These are phyloP conservation scores for Stenchaetothrips biformis DNA, from an alignment of 2,888 invertebrate species.

Conservation along the genomic window DNA sequence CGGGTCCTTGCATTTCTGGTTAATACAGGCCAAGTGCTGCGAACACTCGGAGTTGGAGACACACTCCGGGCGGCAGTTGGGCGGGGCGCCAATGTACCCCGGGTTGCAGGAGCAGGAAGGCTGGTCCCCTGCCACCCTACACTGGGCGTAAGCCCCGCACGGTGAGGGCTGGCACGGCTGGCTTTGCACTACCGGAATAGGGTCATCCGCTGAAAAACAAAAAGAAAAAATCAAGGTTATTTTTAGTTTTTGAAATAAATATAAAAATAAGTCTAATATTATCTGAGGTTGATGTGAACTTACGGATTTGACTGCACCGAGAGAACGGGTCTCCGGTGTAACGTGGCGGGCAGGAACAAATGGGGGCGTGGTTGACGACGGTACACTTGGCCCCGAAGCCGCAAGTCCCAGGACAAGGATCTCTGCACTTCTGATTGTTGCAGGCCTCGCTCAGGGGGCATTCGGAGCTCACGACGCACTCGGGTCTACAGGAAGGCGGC, in stretches of 20 bases:
- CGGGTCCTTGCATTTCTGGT: slow-evolving; percentile 71
- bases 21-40: slow-evolving; percentile 68
- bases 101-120: slow-evolving; percentile 72
- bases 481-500: slow-evolving; percentile 72
- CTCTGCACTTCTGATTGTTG: slow-evolving; percentile 66
- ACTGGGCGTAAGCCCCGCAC: slow-evolving; percentile 43
- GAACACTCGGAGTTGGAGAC: slow-evolving; percentile 73
- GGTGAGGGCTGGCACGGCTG: slow-evolving; percentile 43
- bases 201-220: not conserved
- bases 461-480: slow-evolving; percentile 75
- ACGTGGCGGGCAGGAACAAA: slow-evolving; percentile 67
- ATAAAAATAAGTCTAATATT: slow-evolving; percentile 29
- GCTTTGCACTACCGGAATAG: not conserved
- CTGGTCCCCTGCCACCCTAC: slow-evolving; percentile 57
- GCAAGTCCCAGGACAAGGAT: slow-evolving; percentile 75
- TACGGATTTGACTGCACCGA: slow-evolving; percentile 51
- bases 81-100: slow-evolving; percentile 69
- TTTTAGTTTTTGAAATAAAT: no score
- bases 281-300: slow-evolving; percentile 39
- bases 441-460: slow-evolving; percentile 72
- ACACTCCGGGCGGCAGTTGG: slow-evolving; percentile 72
- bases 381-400: slow-evolving; percentile 73
- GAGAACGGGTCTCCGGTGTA: slow-evolving; percentile 74
- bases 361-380: slow-evolving; percentile 76
- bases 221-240: slow-evolving; percentile 12